Conservation (phyloP, 2,797 vertebrate species). For the Spondyliosoma cantharus region DNA sequence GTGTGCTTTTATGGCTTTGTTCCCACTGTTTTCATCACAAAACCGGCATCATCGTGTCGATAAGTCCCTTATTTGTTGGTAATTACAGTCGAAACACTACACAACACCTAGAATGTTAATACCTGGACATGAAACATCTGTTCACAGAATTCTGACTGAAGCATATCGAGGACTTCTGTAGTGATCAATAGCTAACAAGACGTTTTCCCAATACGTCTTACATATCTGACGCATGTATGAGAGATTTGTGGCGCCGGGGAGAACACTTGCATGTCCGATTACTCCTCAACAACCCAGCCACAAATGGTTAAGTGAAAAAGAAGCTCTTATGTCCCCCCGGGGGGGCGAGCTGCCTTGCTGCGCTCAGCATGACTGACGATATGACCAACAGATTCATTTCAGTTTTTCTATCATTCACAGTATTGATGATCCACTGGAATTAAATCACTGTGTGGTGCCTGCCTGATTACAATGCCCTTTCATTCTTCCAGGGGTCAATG, state of each 20-base stretch:
- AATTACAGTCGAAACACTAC: neutral
- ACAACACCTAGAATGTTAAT: neutral
- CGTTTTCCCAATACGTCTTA: constrained; percentile 30
- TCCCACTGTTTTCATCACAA: neutral
- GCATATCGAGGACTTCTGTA: neutral
- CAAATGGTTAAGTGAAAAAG: constrained; percentile 62
- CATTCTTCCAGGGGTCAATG: constrained; percentile 60
- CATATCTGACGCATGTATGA: constrained; percentile 37
- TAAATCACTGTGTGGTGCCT: constrained; percentile 43
- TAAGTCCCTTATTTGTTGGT: neutral
- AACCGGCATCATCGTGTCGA: neutral
- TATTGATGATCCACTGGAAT: constrained; percentile 63
- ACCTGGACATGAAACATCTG: neutral
- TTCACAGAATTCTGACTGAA: constrained; percentile 21
- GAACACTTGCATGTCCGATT: constrained; percentile 12
- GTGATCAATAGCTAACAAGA: constrained; percentile 49
- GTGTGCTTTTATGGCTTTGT: neutral
- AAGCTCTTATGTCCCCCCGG: constrained; percentile 44
- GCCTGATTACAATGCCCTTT: constrained; percentile 57
- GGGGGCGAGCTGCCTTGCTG: constrained; percentile 30
- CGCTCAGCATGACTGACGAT: constrained; percentile 46
- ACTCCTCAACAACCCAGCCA: constrained; percentile 18
- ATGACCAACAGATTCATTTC: constrained; percentile 62
- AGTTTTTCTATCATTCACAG: constrained; percentile 50
- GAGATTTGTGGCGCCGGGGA: constrained; percentile 20